Conservation (phyloP, 2,888 invertebrate species). For the Bembecia ichneumoniformis region DNA sequence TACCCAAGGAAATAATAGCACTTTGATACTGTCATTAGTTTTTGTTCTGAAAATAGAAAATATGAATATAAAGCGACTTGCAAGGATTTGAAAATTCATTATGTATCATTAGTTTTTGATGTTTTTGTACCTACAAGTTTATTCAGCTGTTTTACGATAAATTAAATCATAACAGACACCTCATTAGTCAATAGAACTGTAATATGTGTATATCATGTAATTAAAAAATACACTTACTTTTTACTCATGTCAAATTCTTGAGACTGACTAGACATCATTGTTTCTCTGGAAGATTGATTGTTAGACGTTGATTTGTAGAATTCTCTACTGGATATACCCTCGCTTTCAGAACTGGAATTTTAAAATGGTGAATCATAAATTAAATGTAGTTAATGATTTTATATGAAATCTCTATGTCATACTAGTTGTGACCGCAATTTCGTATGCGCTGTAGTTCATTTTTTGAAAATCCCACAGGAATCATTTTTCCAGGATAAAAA, state of each 20-base stretch:
- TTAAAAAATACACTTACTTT: slow-evolving; percentile 21
- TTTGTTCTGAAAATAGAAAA: slow-evolving; percentile 23
- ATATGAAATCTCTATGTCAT: too few relatives aligned
- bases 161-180: too few relatives aligned
- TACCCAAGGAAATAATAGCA: slow-evolving; percentile 75
- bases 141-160: background rate
- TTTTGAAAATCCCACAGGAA: too few relatives aligned
- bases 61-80: background rate
- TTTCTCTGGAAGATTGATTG: slow-evolving; percentile 32
- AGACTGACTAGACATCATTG: slow-evolving; percentile 30
- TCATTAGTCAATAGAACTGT: background rate
- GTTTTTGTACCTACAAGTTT: background rate
- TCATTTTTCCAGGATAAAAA: too few relatives aligned
- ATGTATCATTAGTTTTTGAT: too few relatives aligned
- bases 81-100: background rate
- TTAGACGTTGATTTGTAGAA: slow-evolving; percentile 32
- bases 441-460: too few relatives aligned
- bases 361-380: background rate
- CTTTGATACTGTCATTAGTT: slow-evolving; percentile 44
- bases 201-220: too few relatives aligned
- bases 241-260: slow-evolving; percentile 13
- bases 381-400: too few relatives aligned
- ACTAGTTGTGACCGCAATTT: too few relatives aligned
- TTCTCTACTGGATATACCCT: slow-evolving; percentile 25
- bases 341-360: slow-evolving; percentile 40